These are phyloP conservation scores for Cetoscarus ocellatus DNA, from an alignment of 2,797 vertebrate species.

Conservation along the genomic window DNA sequence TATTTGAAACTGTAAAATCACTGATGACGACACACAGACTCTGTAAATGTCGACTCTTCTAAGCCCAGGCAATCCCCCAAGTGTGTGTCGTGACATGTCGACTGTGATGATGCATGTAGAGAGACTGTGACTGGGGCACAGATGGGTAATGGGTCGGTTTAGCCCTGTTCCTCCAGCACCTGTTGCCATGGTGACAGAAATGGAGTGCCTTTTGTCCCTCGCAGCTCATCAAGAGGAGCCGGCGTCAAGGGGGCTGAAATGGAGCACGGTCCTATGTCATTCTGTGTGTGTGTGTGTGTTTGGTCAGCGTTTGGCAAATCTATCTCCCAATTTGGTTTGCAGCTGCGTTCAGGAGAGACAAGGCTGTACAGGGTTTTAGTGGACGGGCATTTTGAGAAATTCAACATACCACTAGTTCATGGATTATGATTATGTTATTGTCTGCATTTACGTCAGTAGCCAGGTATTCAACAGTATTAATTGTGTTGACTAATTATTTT, in stretches of 20 bases:
- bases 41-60: background rate
- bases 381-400: too few relatives aligned
- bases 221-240: slow-evolving; percentile 43
- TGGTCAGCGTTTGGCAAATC: background rate
- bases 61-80: background rate
- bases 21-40: background rate
- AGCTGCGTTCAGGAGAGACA: background rate
- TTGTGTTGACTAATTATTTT: too few relatives aligned
- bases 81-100: background rate
- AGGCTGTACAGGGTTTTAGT: too few relatives aligned
- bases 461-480: too few relatives aligned
- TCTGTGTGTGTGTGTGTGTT: background rate
- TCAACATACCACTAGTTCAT: too few relatives aligned
- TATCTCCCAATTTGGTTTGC: background rate
- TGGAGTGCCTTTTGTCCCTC: slow-evolving; percentile 26
- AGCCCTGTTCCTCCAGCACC: slow-evolving; percentile 22
- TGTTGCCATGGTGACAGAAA: slow-evolving; percentile 64
- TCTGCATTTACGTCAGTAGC: too few relatives aligned
- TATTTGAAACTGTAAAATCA: too few relatives aligned
- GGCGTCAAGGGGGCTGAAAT: background rate
- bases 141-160: slow-evolving; percentile 47
- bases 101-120: background rate
- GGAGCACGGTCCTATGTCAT: slow-evolving; percentile 7
- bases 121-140: slow-evolving; percentile 39
- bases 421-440: too few relatives aligned